phyloP scores from a whole-genome alignment of 2,797 vertebrate species.

The Acropternis orthonyx region DNA sequence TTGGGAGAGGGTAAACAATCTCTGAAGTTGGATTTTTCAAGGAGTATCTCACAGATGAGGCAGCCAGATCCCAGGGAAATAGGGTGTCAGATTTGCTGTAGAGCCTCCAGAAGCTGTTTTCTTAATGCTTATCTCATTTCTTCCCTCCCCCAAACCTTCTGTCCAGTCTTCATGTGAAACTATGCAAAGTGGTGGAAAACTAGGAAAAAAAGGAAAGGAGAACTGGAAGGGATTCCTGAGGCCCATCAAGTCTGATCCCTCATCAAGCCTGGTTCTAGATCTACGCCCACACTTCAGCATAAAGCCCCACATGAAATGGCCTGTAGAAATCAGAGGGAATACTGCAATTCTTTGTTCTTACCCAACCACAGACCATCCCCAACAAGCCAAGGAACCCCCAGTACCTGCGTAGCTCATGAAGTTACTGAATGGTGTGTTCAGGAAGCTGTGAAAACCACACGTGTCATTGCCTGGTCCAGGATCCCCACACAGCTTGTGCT shows the following conservation, averaged over 20 bases:
- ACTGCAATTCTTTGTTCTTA: not conserved
- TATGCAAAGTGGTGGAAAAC: not conserved
- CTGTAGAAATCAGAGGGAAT: not conserved
- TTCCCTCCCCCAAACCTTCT: slow-evolving; percentile 1
- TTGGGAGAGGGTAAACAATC: not conserved
- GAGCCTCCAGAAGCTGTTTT: not conserved
- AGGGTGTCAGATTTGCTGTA: not conserved
- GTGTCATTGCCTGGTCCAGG: slow-evolving; percentile 92
- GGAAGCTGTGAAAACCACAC: slow-evolving; percentile 89
- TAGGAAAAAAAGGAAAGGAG: not conserved
- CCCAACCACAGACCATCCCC: not conserved
- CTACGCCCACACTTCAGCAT: not conserved
- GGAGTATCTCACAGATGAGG: not conserved
- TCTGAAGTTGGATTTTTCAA: not conserved
- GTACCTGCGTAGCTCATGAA: slow-evolving; percentile 99
- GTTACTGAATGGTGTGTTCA: slow-evolving; percentile 93
- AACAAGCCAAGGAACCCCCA: not conserved
- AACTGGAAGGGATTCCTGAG: not conserved
- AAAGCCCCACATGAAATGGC: not conserved
- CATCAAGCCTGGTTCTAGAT: not conserved
- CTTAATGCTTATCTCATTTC: not conserved
- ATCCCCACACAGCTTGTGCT: slow-evolving; percentile 93
- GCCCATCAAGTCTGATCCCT: not conserved
- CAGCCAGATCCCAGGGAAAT: not conserved
- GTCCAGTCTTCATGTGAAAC: not conserved